Conservation (phyloP, 2,113 vertebrate species). For the Triplophysa siluroides region DNA sequence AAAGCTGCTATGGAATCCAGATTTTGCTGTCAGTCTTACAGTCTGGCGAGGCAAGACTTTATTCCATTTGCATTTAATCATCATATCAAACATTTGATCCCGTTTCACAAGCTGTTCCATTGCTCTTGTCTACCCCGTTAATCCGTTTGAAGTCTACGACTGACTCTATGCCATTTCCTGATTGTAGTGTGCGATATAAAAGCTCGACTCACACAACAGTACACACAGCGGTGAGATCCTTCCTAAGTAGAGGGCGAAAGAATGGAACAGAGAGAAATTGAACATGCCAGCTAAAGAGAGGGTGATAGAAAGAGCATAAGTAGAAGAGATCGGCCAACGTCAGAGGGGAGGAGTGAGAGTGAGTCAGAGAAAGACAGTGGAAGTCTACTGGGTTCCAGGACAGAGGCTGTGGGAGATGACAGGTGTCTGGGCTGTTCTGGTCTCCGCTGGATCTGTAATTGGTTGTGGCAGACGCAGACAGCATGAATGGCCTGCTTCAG, state of each 20-base stretch:
- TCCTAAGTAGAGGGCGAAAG: not conserved
- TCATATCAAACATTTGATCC: not conserved
- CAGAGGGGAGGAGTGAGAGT: conserved; percentile 48
- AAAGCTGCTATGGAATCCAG: no score
- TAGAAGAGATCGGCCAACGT: conserved; percentile 2
- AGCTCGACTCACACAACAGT: not conserved
- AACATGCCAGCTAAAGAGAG: not conserved
- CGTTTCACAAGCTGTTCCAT: not conserved
- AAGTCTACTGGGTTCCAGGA: conserved; percentile 44
- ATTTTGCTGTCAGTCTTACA: no score
- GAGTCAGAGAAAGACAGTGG: conserved; percentile 28
- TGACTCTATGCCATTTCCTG: not conserved
- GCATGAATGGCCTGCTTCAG: conserved; percentile 56
- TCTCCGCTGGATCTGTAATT: conserved; percentile 69
- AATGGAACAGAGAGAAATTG: not conserved
- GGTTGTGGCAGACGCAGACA: conserved; percentile 70
- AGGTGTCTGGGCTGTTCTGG: conserved; percentile 67
- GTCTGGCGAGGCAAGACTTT: no score
- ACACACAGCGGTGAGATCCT: not conserved
- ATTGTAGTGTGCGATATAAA: not conserved
- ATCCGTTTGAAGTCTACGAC: not conserved
- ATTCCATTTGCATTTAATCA: not conserved
- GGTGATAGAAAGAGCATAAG: not conserved
- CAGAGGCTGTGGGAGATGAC: conserved; percentile 63
- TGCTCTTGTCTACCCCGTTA: not conserved